Evolutionary conservation across 1,140 invertebrate species (phyloP).

Genomic region (Agrilus planipennis): DNA sequence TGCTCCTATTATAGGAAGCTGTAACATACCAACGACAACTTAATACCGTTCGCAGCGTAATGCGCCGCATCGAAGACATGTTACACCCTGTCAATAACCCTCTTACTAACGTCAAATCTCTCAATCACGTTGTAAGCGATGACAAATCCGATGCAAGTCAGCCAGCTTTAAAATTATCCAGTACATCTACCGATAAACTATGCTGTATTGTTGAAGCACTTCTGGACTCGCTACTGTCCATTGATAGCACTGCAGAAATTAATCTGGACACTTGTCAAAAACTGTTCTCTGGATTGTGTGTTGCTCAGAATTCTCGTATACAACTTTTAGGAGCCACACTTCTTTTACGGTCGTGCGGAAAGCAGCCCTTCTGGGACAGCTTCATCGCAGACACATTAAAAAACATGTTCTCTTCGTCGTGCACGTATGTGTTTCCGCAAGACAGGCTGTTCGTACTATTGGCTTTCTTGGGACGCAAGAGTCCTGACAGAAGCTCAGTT

Average conservation of each 20-base stretch:
- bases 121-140: too few relatives aligned
- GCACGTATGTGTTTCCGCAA: constrained; percentile 68
- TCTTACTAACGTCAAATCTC: too few relatives aligned
- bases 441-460: constrained; percentile 81
- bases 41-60: constrained; percentile 61
- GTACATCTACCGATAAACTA: constrained; percentile 61
- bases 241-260: constrained; percentile 52
- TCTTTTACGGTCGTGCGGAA: constrained; percentile 64
- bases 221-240: constrained; percentile 62
- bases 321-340: constrained; percentile 64
- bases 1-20: constrained; percentile 46
- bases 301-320: constrained; percentile 40
- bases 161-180: constrained; percentile 36
- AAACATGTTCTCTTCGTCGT: constrained; percentile 64
- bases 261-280: constrained; percentile 49
- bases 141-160: constrained; percentile 6
- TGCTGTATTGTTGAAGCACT: constrained; percentile 65
- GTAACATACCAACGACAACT: constrained; percentile 68
- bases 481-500: constrained; percentile 48
- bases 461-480: constrained; percentile 75
- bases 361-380: constrained; percentile 78
- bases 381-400: constrained; percentile 72
- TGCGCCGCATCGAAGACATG: constrained; percentile 48
- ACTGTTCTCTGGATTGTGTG: constrained; percentile 57
- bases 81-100: constrained; percentile 5